Evolutionary conservation across 2,888 invertebrate genomes (phyloP), one percentile per base, ranked within the genome.

Genomic region (Chymomyza caudatula): DNA sequence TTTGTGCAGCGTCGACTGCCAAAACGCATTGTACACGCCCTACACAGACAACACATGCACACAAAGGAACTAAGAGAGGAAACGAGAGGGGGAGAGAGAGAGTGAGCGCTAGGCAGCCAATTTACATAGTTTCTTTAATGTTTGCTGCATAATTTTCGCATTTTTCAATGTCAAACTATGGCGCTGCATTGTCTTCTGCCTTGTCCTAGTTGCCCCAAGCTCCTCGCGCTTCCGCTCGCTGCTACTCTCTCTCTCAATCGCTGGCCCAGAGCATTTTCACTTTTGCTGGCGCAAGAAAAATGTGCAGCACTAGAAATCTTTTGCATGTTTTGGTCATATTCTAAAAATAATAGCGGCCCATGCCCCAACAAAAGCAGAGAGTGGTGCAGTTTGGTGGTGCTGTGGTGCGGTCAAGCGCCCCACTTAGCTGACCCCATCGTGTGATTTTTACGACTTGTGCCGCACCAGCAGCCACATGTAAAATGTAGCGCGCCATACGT

Each of bases 121-220:
- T 84, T 82, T 82, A 82, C 84, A 82, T 82, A 82, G 71, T 82
- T 79, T 72, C 82, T 81, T 82, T 84, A 82, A 82, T 84, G 82
- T 82, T 78, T 73, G 71, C 88, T 86, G 89, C 89, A 89, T 89
- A 89, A 89, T 89, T 88, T 89, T 84, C 83, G 78, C 89, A 89
- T 89, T 88, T 88, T 87, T 89, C 89, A 89, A 87, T 88, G 89
- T 88, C 89, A 89, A 80, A 71, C 79, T 81, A 52, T 65, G 76
- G 67, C 56, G 70, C 73, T 74, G 75, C 79, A 83, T 73, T 83
- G 76, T 74, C 65, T 69, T 64, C 60, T 25, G 43, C 15, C 5
- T 17, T 47, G 44, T 15, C 44, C 29, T 11, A 37, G 29, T 37
- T 37, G 29, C 11, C 11, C 11, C 29, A 37, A 11, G 29, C 29